Evolutionary conservation across 2,797 vertebrate species (phyloP).

Genomic region (Rhincodon typus): DNA sequence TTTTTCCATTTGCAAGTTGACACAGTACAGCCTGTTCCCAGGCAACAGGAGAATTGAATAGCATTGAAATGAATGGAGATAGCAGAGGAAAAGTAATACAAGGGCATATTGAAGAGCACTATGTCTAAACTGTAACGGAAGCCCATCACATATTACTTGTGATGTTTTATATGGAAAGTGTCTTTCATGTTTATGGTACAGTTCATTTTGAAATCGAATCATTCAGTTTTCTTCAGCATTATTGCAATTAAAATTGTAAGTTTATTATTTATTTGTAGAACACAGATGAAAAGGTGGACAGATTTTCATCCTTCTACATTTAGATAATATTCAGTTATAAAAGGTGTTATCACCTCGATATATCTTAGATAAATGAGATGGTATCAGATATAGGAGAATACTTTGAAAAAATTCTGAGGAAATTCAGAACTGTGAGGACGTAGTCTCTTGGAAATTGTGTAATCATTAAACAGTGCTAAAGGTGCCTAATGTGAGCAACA

Average conservation of each 20-base stretch:
- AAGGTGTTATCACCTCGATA: not conserved
- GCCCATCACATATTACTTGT: not conserved
- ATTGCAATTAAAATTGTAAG: not conserved
- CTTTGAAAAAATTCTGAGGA: not conserved
- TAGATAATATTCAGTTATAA: not conserved
- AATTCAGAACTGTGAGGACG: not conserved
- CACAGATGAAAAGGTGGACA: not conserved
- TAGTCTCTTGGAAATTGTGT: not conserved
- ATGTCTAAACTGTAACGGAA: not conserved
- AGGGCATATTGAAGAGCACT: not conserved
- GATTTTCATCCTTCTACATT: not conserved
- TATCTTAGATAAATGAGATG: not conserved
- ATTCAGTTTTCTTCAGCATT: not conserved
- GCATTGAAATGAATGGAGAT: slow-evolving; percentile 13
- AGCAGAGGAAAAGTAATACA: slow-evolving; percentile 21
- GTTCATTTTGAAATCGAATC: slow-evolving; percentile 20
- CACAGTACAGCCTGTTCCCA: not conserved
- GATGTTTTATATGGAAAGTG: slow-evolving; percentile 11
- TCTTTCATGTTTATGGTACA: not conserved
- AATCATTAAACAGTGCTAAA: not conserved
- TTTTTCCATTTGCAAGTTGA: slow-evolving; percentile 23
- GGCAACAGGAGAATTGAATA: not conserved
- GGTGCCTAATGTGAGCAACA: not conserved
- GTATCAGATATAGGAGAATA: not conserved
- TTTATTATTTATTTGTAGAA: slow-evolving; percentile 13